Evolutionary conservation across 2,888 invertebrate genomes (phyloP).

Genomic region (Dysmachus trigonus): DNA sequence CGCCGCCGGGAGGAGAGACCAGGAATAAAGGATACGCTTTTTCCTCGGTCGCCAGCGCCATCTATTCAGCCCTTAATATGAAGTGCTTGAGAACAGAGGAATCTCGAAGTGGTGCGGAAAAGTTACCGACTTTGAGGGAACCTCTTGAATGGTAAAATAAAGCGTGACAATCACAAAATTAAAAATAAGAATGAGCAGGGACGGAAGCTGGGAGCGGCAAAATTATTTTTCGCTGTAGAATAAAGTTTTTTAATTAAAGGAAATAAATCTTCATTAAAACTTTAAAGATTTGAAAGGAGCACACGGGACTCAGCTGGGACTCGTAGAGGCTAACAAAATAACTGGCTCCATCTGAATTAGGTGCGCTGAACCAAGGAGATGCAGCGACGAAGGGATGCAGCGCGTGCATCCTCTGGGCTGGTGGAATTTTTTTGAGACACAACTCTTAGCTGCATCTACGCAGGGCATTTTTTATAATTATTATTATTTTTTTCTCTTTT

Average conservation of each 20-base stretch:
- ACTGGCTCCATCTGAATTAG: not conserved
- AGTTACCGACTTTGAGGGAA: slow-evolving; percentile 30
- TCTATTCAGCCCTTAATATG: not conserved
- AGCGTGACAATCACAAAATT: slow-evolving; percentile 36
- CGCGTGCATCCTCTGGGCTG: not conserved
- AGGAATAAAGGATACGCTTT: slow-evolving; percentile 9
- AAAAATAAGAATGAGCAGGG: not conserved
- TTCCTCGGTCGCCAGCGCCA: slow-evolving; percentile 1
- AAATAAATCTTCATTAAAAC: slow-evolving; percentile 45
- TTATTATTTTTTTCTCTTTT: not conserved
- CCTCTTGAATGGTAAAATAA: slow-evolving; percentile 33
- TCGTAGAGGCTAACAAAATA: not conserved
- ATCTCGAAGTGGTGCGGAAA: not conserved
- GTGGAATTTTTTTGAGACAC: not conserved
- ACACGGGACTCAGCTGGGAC: not conserved
- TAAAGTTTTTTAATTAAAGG: slow-evolving; percentile 46
- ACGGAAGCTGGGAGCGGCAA: not conserved
- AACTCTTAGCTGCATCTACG: not conserved
- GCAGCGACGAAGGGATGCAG: not conserved
- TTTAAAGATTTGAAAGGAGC: not conserved
- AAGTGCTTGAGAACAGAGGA: not conserved
- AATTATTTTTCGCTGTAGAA: slow-evolving; percentile 36
- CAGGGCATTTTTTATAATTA: too few species aligned
- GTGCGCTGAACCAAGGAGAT: not conserved
- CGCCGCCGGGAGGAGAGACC: not conserved